Evolutionary conservation across 1,140 invertebrate genomes (phyloP), one percentile per base, ranked within the genome.

Genomic region (Temnothorax curvispinosus): DNA sequence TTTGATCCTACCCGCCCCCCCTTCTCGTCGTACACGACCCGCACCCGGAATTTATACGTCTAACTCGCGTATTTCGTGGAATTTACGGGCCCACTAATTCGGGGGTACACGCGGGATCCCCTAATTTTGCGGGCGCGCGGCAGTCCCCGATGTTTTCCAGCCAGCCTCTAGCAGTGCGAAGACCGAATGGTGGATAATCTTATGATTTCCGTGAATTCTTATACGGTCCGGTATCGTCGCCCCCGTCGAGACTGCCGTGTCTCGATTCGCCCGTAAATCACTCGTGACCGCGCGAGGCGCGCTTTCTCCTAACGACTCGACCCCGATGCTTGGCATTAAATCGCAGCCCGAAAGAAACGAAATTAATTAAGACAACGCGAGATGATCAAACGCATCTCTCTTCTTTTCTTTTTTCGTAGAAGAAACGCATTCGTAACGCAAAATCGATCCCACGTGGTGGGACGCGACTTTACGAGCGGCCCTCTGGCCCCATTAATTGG

Each of bases 31-130:
- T 84, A 86, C 84, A 87, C 80, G 85, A 88, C 85, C 89, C 69
- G 85, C 81, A 86, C 81, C 65, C 78, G 85, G 56, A 89, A 92
- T 93, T 93, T 91, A 92, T 92, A 92, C 91, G 92, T 91, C 89
- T 89, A 93, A 92, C 92, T 91, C 87, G 91, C 90, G 89, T 87
- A 91, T 92, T 90, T 89, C 92, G 87, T 81, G 80, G 91, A 93
- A 92, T 91, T 92, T 87, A 90, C 75, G 67, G 62, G 78, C 54
- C 81, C 44, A 75, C 86, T 88, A 90, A 90, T 90, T 90, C 44
- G 11, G 27, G 52, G 44, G 62, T 58, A 60, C 32, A 56, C 56
- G 35, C 44, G 78, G 27, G 50, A n/a, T 32, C 47, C 75, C 44
- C 69, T 86, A 89, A 89, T 86, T 76, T 78, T 52, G 47, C 76